Base-by-base conservation (phyloP, 2,888 invertebrate genomes). In the Agrypnus murinus region DNA sequence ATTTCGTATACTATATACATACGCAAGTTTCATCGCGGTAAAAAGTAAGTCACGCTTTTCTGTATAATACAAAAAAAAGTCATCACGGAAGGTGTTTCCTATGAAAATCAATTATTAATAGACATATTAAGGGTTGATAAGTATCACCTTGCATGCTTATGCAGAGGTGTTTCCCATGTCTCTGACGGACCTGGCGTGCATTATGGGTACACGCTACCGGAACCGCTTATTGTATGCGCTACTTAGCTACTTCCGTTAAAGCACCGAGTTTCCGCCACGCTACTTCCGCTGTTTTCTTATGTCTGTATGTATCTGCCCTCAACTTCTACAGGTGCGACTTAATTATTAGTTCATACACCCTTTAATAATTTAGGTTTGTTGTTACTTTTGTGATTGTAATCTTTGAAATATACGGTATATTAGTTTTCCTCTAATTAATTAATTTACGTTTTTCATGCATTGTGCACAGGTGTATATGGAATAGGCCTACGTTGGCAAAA, bases 211-310 rank as follows among this genome's bases (percentile, higher is more conserved):
- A 84, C 84, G 84, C 83, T 77, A 84, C 85, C 85, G 85, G 86
- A 86, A 84, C 84, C 81, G 82, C 83, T 85, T 81, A 86, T 86
- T 86, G 85, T 85, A 80, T 77, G 81, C 82, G 81, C 85, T 84
- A 85, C 85, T 85, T 85, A 85, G 84, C 83, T 81, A 81, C 84
- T 85, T 85, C 86, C 86, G 84, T 77, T 81, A 82, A 25, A 82
- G 78, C 81, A 81, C 80, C 80, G 82, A 82, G 81, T 83, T 86
- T 85, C 85, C 85, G 84, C 82, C 80, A 76, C 77, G 80, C 80
- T 79, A 80, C 82, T 84, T 84, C 84, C 85, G 83, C 77, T 78
- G 82, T 83, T 84, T 84, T 83, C 84, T 85, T 82, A 81, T 77
- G 68, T 71, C 64, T 74, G 63, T 71, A 19, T 74, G 63, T 71